phyloP scores from a whole-genome alignment of 1,140 invertebrate genomes.

The Bombus turneri region DNA sequence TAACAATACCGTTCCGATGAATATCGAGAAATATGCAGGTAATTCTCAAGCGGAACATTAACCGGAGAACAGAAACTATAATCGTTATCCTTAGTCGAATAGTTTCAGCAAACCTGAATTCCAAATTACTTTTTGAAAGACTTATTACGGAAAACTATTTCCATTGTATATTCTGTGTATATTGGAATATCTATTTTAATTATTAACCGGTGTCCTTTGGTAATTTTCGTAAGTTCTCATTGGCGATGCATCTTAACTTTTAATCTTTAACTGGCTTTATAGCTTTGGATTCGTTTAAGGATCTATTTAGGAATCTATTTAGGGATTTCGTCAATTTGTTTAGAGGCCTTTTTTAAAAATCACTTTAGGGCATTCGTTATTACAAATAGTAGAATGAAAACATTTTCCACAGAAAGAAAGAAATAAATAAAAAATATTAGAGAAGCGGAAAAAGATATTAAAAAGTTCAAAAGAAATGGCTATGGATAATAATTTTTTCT shows the following conservation, averaged over 20 bases:
- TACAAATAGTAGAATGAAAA: background rate
- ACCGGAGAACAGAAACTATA: background rate
- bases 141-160: background rate
- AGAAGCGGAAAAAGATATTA: background rate
- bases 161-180: too few species aligned
- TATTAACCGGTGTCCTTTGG: too few species aligned
- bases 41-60: constrained; percentile 3
- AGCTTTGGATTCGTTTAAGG: too few species aligned
- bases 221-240: too few species aligned
- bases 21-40: constrained; percentile 6
- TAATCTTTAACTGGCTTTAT: too few species aligned
- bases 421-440: background rate
- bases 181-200: background rate
- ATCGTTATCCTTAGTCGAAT: too few species aligned
- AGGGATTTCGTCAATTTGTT: too few species aligned
- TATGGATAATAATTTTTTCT: background rate
- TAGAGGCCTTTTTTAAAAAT: background rate
- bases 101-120: background rate
- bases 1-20: background rate
- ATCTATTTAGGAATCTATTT: too few species aligned
- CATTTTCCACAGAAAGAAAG: background rate
- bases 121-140: background rate
- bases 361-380: background rate
- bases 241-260: too few species aligned
- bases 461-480: background rate